Evolutionary conservation across 2,797 vertebrate genomes (phyloP).

Genomic region (Basileuterus tristriatus): DNA sequence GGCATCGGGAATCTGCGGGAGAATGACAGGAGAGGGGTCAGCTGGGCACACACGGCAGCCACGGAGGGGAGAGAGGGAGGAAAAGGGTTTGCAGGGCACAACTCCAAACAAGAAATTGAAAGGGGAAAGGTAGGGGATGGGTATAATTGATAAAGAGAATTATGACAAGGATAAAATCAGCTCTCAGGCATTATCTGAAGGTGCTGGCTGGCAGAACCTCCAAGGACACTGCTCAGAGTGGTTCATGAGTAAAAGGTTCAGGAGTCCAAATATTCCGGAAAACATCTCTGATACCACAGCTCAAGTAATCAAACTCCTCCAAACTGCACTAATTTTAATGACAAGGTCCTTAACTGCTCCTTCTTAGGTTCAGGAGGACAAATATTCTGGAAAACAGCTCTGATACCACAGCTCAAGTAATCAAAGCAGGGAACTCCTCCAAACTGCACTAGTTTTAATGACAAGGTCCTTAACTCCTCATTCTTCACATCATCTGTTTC

Average conservation of each 20-base stretch:
- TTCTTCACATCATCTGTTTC: neutral
- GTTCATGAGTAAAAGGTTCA: neutral
- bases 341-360: neutral
- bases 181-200: neutral
- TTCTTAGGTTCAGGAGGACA: neutral
- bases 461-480: neutral
- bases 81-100: neutral
- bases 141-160: accelerated
- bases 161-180: neutral
- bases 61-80: neutral
- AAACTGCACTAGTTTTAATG: neutral
- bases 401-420: neutral
- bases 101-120: accelerated
- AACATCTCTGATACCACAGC: neutral
- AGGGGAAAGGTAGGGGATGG: neutral
- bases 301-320: neutral
- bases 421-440: neutral
- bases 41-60: accelerated
- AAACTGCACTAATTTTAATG: neutral
- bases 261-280: neutral
- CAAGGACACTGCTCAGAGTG: neutral
- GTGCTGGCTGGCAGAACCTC: neutral
- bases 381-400: neutral
- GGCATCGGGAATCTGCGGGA: conserved; percentile 85
- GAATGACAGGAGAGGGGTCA: neutral